phyloP scores from a whole-genome alignment of 2,113 vertebrate species.

The Agelaius tricolor region DNA sequence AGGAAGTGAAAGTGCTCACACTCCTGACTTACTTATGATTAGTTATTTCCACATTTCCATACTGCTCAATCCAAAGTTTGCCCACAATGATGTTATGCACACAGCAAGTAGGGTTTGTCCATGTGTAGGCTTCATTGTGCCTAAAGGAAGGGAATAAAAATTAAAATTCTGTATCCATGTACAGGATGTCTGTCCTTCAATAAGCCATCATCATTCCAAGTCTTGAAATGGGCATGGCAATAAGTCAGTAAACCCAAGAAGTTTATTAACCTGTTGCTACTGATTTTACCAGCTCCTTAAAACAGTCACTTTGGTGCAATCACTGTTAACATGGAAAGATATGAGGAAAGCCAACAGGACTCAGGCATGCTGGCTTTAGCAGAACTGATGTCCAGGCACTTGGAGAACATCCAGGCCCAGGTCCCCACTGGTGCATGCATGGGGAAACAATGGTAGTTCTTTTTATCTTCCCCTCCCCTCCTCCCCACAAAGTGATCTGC shows the following conservation, averaged over 20 bases:
- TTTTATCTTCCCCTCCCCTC: neutral
- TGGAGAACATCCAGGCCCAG: neutral
- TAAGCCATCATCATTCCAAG: neutral
- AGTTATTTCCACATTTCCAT: slow-evolving; percentile 93
- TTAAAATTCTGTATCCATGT: neutral
- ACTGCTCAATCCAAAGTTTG: slow-evolving; percentile 98
- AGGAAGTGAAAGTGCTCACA: neutral
- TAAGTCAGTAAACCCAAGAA: neutral
- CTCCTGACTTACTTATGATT: slow-evolving; percentile 90
- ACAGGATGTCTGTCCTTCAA: neutral
- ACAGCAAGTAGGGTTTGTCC: slow-evolving; percentile 97
- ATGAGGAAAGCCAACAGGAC: neutral
- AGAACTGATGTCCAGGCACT: neutral
- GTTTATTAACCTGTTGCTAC: neutral
- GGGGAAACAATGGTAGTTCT: neutral
- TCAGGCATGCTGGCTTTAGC: neutral
- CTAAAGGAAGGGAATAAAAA: slow-evolving; percentile 64
- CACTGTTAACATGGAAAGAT: neutral
- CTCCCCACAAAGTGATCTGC: neutral
- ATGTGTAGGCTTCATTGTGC: slow-evolving; percentile 93
- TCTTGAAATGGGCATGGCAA: neutral
- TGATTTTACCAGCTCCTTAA: neutral
- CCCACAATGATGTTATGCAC: slow-evolving; percentile 98
- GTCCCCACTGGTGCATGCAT: neutral
- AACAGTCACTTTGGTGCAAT: neutral